These are phyloP conservation scores for Drosophila pseudoobscura DNA, from an alignment of 1,140 invertebrate species.

Conservation along the genomic window DNA sequence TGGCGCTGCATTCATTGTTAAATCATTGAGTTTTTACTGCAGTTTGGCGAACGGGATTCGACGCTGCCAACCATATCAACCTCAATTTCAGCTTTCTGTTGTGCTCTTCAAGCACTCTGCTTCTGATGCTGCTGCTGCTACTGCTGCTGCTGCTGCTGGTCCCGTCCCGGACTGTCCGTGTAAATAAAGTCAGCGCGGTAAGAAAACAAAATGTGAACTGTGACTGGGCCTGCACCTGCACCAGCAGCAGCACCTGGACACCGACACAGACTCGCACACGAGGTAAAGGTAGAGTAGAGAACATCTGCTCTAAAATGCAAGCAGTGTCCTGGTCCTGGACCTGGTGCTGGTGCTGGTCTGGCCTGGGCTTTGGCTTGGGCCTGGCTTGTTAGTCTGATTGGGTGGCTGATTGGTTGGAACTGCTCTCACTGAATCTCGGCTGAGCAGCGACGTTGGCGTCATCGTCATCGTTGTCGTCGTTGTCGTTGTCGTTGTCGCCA, in stretches of 20 bases:
- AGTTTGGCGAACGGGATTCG: constrained; percentile 67
- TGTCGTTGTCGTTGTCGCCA: constrained; percentile 48
- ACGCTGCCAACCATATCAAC: constrained; percentile 63
- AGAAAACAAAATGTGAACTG: constrained; percentile 75
- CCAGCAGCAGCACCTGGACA: constrained; percentile 6
- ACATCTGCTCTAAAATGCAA: constrained; percentile 74
- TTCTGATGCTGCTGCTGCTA: not conserved
- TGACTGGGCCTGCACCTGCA: constrained; percentile 26
- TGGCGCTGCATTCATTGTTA: constrained; percentile 76
- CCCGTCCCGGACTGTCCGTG: constrained; percentile 54
- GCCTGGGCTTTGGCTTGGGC: constrained; percentile 43
- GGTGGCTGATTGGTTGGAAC: constrained; percentile 72
- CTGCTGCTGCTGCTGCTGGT: not conserved
- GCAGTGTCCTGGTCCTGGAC: constrained; percentile 23
- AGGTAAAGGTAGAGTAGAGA: constrained; percentile 17
- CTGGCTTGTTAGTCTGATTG: constrained; percentile 77
- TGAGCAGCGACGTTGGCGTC: constrained; percentile 54
- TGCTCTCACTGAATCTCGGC: constrained; percentile 57
- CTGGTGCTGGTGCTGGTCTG: constrained; percentile 9
- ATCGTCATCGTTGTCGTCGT: constrained; percentile 49
- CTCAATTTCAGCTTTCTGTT: constrained; percentile 63
- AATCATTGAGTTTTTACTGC: constrained; percentile 80
- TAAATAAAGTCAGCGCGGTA: constrained; percentile 73
- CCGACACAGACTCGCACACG: no score
- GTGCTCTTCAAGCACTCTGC: constrained; percentile 25